phyloP scores from a whole-genome alignment of 2,797 vertebrate species.

The Enteromius fasciolatus region DNA sequence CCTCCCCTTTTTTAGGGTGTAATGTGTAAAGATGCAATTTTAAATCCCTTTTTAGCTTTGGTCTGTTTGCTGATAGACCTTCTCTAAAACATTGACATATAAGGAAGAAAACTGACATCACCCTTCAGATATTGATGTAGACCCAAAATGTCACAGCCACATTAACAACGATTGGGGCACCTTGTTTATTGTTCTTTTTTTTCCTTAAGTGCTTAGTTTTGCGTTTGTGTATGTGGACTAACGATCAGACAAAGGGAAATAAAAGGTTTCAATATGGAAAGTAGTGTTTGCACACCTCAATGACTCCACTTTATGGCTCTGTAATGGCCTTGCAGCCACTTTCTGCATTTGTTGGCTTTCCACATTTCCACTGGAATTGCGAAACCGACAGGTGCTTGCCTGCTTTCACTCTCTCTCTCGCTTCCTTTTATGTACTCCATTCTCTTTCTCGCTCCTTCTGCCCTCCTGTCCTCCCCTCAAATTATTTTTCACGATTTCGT shows the following conservation, averaged over 20 bases:
- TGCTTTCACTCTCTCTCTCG: slow-evolving; percentile 52
- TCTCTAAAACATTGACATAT: neutral
- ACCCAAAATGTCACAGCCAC: slow-evolving; percentile 21
- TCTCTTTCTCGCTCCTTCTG: slow-evolving; percentile 29
- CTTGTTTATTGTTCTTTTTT: neutral
- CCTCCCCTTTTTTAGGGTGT: neutral
- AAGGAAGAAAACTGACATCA: neutral
- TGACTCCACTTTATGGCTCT: slow-evolving; percentile 72
- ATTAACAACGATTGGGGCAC: neutral
- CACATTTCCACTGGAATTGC: slow-evolving; percentile 66
- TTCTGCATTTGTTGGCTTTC: slow-evolving; percentile 68
- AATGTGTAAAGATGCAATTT: neutral
- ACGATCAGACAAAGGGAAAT: slow-evolving; percentile 63
- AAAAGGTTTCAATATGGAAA: slow-evolving; percentile 71
- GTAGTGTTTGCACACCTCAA: slow-evolving; percentile 71
- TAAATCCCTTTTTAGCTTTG: neutral
- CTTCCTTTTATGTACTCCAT: slow-evolving; percentile 37
- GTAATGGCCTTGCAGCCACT: slow-evolving; percentile 65
- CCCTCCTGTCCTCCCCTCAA: slow-evolving; percentile 17
- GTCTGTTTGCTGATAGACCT: neutral
- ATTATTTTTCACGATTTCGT: slow-evolving; percentile 30
- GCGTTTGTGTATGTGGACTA: slow-evolving; percentile 47
- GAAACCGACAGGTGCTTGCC: slow-evolving; percentile 60
- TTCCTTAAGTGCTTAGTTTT: slow-evolving; percentile 21
- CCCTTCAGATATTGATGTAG: neutral